Conservation (phyloP, 2,888 invertebrate genomes). For the Pristionchus japonicus region DNA sequence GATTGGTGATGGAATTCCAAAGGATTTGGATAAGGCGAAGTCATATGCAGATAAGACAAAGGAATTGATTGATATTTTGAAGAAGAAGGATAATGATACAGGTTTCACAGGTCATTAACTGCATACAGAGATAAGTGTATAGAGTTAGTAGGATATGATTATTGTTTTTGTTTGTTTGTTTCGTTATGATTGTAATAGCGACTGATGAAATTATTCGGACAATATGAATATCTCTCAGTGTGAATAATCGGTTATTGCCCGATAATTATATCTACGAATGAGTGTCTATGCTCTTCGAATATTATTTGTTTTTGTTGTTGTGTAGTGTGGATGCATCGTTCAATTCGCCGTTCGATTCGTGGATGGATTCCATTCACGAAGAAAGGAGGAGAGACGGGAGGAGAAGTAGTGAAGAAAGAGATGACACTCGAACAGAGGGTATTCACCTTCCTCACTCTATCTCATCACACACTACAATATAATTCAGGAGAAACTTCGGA, state of each 20-base stretch:
- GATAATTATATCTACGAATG: too few species aligned
- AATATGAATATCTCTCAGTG: too few species aligned
- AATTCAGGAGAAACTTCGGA: constrained; percentile 31
- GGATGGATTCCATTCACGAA: constrained; percentile 7
- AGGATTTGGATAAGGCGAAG: constrained; percentile 66
- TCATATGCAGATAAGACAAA: constrained; percentile 64
- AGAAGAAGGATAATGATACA: constrained; percentile 54
- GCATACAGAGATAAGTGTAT: too few species aligned
- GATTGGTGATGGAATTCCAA: constrained; percentile 70
- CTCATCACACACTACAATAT: too few species aligned
- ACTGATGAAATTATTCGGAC: too few species aligned
- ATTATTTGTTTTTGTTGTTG: too few species aligned
- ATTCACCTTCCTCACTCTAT: not conserved
- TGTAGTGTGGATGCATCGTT: constrained; percentile 22
- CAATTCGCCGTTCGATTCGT: not conserved
- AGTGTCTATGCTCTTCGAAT: too few species aligned
- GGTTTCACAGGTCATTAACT: constrained; percentile 58
- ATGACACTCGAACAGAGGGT: constrained; percentile 42
- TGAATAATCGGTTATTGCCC: not conserved
- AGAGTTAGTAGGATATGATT: too few species aligned
- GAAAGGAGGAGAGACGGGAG: not conserved
- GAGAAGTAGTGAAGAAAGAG: not conserved
- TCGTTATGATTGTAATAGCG: too few species aligned
- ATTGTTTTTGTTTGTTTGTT: too few species aligned
- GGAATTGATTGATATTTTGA: constrained; percentile 60